Conservation (phyloP, 2,888 invertebrate species). For the Reticulitermes lucifugus region DNA sequence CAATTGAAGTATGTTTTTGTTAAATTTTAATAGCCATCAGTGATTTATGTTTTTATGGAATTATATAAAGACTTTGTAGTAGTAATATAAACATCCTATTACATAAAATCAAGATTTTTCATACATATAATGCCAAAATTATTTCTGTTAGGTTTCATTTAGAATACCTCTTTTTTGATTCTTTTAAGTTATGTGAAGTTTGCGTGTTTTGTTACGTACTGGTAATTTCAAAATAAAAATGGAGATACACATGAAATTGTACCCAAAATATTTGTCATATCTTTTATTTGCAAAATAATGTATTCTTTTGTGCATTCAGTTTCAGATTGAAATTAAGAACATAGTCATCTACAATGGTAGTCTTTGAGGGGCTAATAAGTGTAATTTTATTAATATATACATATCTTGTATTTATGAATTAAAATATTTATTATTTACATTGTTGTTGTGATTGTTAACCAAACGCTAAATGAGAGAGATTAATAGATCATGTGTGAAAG, state of each 20-base stretch:
- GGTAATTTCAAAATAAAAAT: neutral
- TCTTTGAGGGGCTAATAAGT: constrained; percentile 33
- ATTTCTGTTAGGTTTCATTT: neutral
- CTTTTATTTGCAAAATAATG: too few species aligned
- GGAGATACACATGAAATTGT: neutral
- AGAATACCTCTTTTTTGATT: neutral
- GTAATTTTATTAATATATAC: constrained; percentile 37
- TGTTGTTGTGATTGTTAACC: constrained; percentile 40
- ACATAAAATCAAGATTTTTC: neutral
- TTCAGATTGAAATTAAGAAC: neutral
- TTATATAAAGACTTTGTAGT: neutral
- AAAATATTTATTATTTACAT: constrained; percentile 49
- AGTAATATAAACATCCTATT: neutral
- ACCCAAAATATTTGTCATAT: neutral
- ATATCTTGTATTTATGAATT: constrained; percentile 48
- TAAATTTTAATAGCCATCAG: too few species aligned
- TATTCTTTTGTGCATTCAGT: neutral
- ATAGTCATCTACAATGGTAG: constrained; percentile 21
- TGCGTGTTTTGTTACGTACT: neutral
- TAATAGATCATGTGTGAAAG: constrained; percentile 33
- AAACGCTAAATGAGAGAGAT: constrained; percentile 27
- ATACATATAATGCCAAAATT: neutral
- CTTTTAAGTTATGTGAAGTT: neutral
- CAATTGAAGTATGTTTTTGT: too few species aligned
- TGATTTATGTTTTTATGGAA: neutral